Percentiles rank a stretch among this genome's conserved stretches.
phyloP scores from a whole-genome alignment of 2,888 invertebrate genomes.

The Unio delphinus region DNA sequence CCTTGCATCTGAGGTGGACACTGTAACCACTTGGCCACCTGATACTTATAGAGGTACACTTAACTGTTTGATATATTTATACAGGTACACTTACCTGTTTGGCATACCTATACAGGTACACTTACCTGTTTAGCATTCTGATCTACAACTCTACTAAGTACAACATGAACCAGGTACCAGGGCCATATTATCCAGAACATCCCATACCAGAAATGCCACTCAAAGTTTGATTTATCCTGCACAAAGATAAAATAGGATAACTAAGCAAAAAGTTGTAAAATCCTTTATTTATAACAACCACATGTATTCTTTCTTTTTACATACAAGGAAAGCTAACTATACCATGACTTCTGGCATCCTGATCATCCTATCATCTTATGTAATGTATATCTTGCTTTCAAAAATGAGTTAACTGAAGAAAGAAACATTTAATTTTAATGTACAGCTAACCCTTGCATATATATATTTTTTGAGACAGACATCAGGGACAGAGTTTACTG shows the following conservation, averaged over 20 bases:
- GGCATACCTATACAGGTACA: not conserved
- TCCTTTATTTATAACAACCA: not conserved
- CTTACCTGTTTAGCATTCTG: slow-evolving; percentile 14
- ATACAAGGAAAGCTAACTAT: too few species aligned
- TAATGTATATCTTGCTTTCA: too few species aligned
- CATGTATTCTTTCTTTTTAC: too few species aligned
- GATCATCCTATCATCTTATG: too few species aligned
- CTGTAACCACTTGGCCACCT: slow-evolving; percentile 2
- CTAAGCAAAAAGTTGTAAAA: not conserved
- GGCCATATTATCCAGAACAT: slow-evolving; percentile 41
- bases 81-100: not conserved
- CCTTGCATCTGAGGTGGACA: too few species aligned
- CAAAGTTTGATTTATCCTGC: slow-evolving; percentile 48
- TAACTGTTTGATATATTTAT: slow-evolving; percentile 4
- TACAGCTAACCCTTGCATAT: too few species aligned
- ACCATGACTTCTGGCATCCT: too few species aligned
- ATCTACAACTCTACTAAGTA: slow-evolving; percentile 35
- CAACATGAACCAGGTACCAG: slow-evolving; percentile 43
- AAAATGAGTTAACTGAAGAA: too few species aligned
- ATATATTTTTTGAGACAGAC: too few species aligned
- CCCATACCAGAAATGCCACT: slow-evolving; percentile 46
- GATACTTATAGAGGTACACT: not conserved
- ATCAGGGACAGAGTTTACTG: too few species aligned
- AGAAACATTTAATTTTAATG: too few species aligned
- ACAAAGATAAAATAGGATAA: slow-evolving; percentile 1